Evolutionary conservation across 2,113 vertebrate genomes (phyloP).

Genomic region (Amia ocellicauda): DNA sequence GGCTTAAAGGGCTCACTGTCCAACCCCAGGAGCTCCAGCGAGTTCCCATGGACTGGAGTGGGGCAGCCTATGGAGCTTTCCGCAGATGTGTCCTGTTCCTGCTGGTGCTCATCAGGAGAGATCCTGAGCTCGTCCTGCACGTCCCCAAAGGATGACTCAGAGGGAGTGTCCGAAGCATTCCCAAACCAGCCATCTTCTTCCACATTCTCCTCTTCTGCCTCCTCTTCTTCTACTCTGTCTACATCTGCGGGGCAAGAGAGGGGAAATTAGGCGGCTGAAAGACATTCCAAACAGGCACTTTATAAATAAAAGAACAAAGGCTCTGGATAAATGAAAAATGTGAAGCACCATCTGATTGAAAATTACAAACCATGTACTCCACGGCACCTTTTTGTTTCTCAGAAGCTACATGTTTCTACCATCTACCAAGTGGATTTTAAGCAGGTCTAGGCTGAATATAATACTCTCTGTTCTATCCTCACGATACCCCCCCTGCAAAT

Average conservation of each 20-base stretch:
- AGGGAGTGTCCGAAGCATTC: conserved; percentile 91
- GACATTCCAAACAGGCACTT: too few relatives aligned
- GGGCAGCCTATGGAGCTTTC: conserved; percentile 88
- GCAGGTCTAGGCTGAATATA: too few relatives aligned
- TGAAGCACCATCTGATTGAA: too few relatives aligned
- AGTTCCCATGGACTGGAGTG: conserved; percentile 83
- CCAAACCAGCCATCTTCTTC: conserved; percentile 95
- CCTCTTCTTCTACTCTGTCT: conserved; percentile 85
- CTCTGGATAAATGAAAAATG: too few relatives aligned
- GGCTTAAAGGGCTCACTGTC: conserved; percentile 71
- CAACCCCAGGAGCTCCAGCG: conserved; percentile 79
- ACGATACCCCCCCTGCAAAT: too few relatives aligned
- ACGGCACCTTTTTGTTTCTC: too few relatives aligned
- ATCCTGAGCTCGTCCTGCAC: conserved; percentile 87
- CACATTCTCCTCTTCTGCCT: conserved; percentile 76
- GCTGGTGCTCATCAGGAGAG: conserved; percentile 72
- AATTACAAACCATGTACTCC: too few relatives aligned
- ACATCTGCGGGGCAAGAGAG: conserved; percentile 73
- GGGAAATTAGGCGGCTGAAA: not conserved
- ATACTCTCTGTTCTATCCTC: too few relatives aligned
- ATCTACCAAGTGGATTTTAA: too few relatives aligned
- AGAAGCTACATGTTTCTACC: too few relatives aligned
- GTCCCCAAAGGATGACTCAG: conserved; percentile 93
- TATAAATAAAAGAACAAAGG: too few relatives aligned
- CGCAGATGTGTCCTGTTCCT: conserved; percentile 79